phyloP scores from a whole-genome alignment of 2,888 invertebrate species.

The Patella pellucida region DNA sequence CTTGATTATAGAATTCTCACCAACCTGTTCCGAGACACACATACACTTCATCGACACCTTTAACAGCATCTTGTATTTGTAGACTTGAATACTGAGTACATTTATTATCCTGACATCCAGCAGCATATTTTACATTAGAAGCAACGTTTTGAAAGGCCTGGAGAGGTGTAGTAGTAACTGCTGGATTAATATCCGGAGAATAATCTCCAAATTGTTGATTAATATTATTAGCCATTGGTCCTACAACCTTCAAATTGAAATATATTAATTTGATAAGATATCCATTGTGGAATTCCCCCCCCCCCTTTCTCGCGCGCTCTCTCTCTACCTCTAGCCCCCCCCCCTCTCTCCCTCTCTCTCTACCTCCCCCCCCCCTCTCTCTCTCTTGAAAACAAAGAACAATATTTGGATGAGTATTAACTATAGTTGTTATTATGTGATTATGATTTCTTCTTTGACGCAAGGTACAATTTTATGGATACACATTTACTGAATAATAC shows the following conservation, averaged over 20 bases:
- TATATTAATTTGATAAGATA: no score
- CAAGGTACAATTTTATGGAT: no score
- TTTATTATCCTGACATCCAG: constrained; percentile 52
- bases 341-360: no score
- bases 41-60: constrained; percentile 48
- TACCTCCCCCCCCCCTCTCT: no score
- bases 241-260: constrained; percentile 56
- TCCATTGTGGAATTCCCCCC: no score
- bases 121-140: constrained; percentile 39
- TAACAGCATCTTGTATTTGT: constrained; percentile 44
- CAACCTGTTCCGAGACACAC: constrained; percentile 66
- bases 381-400: no score
- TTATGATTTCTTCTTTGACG: no score
- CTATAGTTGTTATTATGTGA: no score
- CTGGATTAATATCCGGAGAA: constrained; percentile 43
- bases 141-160: constrained; percentile 47
- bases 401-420: no score
- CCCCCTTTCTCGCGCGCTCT: no score
- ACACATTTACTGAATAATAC: no score
- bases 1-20: not conserved
- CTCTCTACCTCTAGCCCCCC: no score
- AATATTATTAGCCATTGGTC: constrained; percentile 65
- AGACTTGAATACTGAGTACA: constrained; percentile 47
- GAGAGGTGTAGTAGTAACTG: constrained; percentile 50
- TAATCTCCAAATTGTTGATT: constrained; percentile 61